Evolutionary conservation across 2,888 invertebrate species (phyloP).

Genomic region (Drosophila mettleri): DNA sequence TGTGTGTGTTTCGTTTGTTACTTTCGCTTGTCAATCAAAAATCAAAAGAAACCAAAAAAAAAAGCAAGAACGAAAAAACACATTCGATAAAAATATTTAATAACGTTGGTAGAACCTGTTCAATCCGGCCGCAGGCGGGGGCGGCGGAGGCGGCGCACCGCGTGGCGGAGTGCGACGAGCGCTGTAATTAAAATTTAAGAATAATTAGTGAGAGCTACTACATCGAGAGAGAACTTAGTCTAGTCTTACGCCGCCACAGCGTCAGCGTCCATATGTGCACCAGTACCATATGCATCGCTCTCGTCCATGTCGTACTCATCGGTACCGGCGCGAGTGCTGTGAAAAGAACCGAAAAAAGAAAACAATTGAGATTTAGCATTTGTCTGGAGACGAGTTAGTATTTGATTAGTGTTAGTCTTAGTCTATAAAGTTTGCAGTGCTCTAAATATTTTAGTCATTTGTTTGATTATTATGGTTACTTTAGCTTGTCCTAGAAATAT

Average conservation of each 20-base stretch:
- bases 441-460: neutral
- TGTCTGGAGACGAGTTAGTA: neutral
- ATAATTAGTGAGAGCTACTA: neutral
- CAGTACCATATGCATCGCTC: conserved; percentile 77
- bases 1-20: conserved; percentile 70
- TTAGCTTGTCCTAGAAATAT: no score
- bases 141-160: conserved; percentile 83
- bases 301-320: conserved; percentile 81
- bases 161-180: conserved; percentile 83
- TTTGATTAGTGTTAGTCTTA: neutral
- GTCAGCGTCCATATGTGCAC: conserved; percentile 66
- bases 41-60: conserved; percentile 55
- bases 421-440: neutral
- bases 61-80: conserved; percentile 59
- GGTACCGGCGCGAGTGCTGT: conserved; percentile 77
- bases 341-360: neutral
- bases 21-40: conserved; percentile 51
- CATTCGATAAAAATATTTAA: conserved; percentile 62
- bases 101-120: conserved; percentile 84
- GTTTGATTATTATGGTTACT: no score
- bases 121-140: conserved; percentile 80
- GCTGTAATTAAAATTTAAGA: conserved; percentile 49
- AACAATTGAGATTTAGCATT: neutral
- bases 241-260: conserved; percentile 79
- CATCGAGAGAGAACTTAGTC: no score